Conservation (phyloP, 2,113 vertebrate species). For the Cheirogaleus medius region DNA sequence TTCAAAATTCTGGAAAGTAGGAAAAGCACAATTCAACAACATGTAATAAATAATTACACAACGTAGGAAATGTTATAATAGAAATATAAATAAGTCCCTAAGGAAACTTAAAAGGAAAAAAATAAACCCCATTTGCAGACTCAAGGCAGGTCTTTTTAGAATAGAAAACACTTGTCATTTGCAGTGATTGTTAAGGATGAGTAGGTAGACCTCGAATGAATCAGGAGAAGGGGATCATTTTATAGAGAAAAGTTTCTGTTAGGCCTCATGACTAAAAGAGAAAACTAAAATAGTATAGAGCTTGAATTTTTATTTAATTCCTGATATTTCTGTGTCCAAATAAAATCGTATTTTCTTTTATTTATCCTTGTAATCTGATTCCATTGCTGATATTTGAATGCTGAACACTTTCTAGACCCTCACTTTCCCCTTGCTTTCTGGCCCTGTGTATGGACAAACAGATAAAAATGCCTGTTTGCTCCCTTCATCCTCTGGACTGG, state of each 20-base stretch:
- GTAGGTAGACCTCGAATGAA: neutral
- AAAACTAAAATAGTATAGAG: neutral
- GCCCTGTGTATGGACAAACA: neutral
- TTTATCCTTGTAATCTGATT: neutral
- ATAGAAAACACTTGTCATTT: neutral
- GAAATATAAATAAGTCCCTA: neutral
- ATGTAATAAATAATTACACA: neutral
- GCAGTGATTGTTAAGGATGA: neutral
- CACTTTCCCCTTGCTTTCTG: neutral
- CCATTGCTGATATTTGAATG: neutral
- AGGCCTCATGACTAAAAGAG: neutral
- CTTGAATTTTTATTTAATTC: neutral
- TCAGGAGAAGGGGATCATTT: neutral
- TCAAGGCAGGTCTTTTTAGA: neutral
- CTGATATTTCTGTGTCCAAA: neutral
- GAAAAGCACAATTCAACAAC: neutral
- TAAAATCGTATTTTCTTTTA: neutral
- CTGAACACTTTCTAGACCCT: neutral
- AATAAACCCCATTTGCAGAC: neutral
- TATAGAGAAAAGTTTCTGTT: neutral
- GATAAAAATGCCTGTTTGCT: neutral
- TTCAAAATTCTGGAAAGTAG: neutral
- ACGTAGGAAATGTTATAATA: neutral
- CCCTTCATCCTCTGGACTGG: neutral
- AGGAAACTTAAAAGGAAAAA: neutral